Conservation (phyloP, 2,888 invertebrate genomes). For the Argyresthia albistria region DNA sequence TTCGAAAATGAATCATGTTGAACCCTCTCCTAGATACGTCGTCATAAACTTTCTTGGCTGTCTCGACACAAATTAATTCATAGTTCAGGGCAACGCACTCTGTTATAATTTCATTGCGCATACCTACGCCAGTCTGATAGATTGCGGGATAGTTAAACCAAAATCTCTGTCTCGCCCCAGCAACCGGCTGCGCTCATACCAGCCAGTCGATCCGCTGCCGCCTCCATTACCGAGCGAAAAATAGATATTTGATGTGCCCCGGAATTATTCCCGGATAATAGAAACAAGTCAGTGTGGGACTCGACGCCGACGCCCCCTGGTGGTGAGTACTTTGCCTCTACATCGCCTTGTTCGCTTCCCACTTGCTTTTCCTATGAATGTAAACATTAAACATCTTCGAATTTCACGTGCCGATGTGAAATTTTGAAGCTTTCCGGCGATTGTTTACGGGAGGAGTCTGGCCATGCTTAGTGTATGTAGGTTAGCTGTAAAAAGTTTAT, state of each 20-base stretch:
- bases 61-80: not conserved
- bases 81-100: slow-evolving; percentile 41
- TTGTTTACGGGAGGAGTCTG: too few relatives aligned
- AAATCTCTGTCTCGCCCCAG: slow-evolving; percentile 39
- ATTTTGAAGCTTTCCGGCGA: too few relatives aligned
- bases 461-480: too few relatives aligned
- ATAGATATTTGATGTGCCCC: slow-evolving; percentile 59
- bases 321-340: slow-evolving; percentile 13
- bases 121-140: too few relatives aligned
- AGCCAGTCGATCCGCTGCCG: slow-evolving; percentile 37
- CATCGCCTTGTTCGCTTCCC: not conserved
- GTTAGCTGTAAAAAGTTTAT: too few relatives aligned
- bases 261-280: slow-evolving; percentile 56
- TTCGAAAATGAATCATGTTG: too few relatives aligned
- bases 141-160: too few relatives aligned
- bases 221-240: slow-evolving; percentile 50
- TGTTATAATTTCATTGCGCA: slow-evolving; percentile 4
- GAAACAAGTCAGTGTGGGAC: slow-evolving; percentile 44
- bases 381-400: not conserved
- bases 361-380: not conserved
- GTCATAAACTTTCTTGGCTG: slow-evolving; percentile 7
- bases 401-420: not conserved
- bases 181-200: slow-evolving; percentile 30
- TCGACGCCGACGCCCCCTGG: slow-evolving; percentile 53
- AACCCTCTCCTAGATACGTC: slow-evolving; percentile 12